These are phyloP conservation scores for Nemurella pictetii DNA, from an alignment of 2,888 invertebrate species.

Conservation along the genomic window DNA sequence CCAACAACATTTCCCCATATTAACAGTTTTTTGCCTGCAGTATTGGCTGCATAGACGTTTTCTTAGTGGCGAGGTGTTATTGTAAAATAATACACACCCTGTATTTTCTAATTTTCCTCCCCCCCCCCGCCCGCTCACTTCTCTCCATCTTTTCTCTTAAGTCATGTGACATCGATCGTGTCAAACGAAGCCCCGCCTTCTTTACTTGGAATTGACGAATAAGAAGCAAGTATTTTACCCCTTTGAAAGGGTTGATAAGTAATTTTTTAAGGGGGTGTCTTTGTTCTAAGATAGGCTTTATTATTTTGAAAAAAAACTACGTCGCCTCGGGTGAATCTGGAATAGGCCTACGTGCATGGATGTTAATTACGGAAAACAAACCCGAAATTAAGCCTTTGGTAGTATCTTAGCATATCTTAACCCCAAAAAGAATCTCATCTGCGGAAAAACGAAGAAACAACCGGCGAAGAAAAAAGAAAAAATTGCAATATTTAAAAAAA, in stretches of 20 bases:
- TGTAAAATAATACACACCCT: conserved; percentile 30
- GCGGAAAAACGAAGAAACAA: no score
- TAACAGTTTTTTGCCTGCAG: not conserved
- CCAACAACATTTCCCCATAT: not conserved
- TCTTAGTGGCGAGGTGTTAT: conserved; percentile 21
- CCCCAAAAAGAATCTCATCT: not conserved
- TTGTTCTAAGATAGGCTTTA: conserved; percentile 32
- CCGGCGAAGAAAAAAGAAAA: no score
- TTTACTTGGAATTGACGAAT: conserved; percentile 29
- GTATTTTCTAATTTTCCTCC: conserved; percentile 29
- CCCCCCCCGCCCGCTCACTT: not conserved
- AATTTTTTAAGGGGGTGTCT: conserved; percentile 31
- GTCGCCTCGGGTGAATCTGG: conserved; percentile 11
- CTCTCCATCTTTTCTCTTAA: conserved; percentile 26
- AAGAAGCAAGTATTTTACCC: conserved; percentile 30
- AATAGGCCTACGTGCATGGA: conserved; percentile 19
- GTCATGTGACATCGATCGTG: conserved; percentile 33
- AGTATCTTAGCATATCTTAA: not conserved
- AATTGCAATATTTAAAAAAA: no score
- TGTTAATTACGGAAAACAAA: conserved; percentile 21
- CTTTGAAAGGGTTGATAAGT: conserved; percentile 24
- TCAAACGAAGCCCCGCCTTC: conserved; percentile 30
- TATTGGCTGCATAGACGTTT: not conserved
- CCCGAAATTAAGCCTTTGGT: not conserved
- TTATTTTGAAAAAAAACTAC: conserved; percentile 10